Base-by-base conservation (phyloP, 2,888 invertebrate genomes). In the Cistogaster globosa region DNA sequence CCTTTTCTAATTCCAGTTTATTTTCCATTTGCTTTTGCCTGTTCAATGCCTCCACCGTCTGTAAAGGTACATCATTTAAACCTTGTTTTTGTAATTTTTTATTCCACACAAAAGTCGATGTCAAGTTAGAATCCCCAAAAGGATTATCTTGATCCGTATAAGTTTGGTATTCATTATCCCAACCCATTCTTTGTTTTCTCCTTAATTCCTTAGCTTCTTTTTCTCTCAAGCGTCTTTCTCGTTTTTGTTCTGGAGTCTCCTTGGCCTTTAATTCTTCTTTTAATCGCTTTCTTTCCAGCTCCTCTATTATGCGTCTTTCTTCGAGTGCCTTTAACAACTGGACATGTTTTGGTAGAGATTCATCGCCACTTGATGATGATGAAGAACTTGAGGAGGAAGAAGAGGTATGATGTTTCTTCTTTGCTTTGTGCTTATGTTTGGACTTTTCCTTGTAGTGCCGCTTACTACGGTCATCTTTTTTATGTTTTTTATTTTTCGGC, bases 91-190 rank as follows among this genome's bases (percentile, higher is more conserved):
- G 96, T 65, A 99, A 93, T 92, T 99, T 99, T 93, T 99, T 99
- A 26, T 94, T 94, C 99, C 99, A 99, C 0, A 98, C 97, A 93
- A 99, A 99, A 0, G 98, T 97, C 45, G 98, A 96, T 7, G 98
- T 94, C 53, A 99, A 94, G 89, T 98, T 98, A 0, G 97, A 97
- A 94, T 99, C 99, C 0, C 99, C 99, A 92, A 99, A 99, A 0
- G 99, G 99, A 93, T 99, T 99, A 92, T 99, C 99, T 71, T 97
- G 97, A 92, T 99, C 98, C 0, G 99, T 99, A 90, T 99, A 99
- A 90, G 98, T 98, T 84, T 98, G 95, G 91, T 98, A 98, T 92
- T 99, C 98, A 87, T 96, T 97, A 92, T 98, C 98, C 98, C 98
- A 98, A 8, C 98, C 98, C 98, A 98, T 98, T 87, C 97, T 94